Conservation (phyloP, 2,113 vertebrate species). For the Oncorhynchus masou region DNA sequence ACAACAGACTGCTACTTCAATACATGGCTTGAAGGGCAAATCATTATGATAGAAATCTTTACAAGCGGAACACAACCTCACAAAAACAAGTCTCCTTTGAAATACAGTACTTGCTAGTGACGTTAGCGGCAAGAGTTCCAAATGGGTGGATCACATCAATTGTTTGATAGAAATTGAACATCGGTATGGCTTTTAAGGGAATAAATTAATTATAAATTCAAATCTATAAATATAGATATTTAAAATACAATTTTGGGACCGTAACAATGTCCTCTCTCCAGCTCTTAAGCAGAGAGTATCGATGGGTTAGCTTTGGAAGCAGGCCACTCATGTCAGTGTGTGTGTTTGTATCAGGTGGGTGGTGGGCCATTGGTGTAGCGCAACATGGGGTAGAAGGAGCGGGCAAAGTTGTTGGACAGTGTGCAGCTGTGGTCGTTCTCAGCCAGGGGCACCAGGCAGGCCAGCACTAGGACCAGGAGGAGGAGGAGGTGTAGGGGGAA, state of each 20-base stretch:
- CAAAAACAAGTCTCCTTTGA: no score
- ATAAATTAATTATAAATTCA: conserved; percentile 42
- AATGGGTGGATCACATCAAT: no score
- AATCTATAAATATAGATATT: conserved; percentile 29
- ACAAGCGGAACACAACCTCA: no score
- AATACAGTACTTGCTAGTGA: no score
- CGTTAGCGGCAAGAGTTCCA: no score
- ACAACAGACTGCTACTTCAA: no score
- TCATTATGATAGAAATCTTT: no score
- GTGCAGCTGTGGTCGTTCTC: conserved; percentile 86
- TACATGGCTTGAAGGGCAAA: no score
- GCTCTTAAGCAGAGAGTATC: neutral
- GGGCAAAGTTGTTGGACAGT: conserved; percentile 87
- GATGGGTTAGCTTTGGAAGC: conserved; percentile 25
- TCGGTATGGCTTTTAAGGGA: conserved; percentile 31
- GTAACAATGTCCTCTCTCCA: conserved; percentile 13
- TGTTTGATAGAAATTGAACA: neutral
- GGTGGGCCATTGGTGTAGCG: conserved; percentile 91
- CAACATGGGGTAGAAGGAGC: conserved; percentile 92
- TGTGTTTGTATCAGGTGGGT: conserved; percentile 72
- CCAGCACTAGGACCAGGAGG: conserved; percentile 84
- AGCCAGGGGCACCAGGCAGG: conserved; percentile 80
- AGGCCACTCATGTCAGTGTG: conserved; percentile 9
- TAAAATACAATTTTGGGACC: conserved; percentile 31
- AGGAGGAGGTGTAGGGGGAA: conserved; percentile 87